A percentile compares a stretch with the other conserved stretches of the same genome.
phyloP scores from a whole-genome alignment of 2,888 invertebrate genomes.

The Hyles lineata region DNA sequence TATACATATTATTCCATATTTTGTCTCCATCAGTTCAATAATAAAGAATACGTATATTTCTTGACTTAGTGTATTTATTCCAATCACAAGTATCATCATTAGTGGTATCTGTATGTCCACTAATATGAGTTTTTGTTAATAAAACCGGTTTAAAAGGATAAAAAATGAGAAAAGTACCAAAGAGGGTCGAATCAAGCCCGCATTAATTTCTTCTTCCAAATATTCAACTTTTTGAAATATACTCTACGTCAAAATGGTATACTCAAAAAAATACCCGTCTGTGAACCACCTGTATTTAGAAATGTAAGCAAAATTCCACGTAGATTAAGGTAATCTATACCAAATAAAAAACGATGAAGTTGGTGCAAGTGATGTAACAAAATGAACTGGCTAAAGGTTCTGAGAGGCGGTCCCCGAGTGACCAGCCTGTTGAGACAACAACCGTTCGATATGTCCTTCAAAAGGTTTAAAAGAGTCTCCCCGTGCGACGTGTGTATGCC shows the following conservation, averaged over 20 bases:
- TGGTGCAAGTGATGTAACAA: constrained; percentile 14
- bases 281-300: not conserved
- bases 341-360: constrained; percentile 17
- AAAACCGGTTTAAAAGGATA: too few species aligned
- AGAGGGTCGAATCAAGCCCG: not conserved
- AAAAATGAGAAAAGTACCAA: not conserved
- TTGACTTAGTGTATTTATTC: too few species aligned
- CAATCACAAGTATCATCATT: too few species aligned
- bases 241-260: not conserved
- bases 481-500: constrained; percentile 51
- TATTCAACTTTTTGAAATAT: not conserved
- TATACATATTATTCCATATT: too few species aligned
- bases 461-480: constrained; percentile 52
- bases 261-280: not conserved
- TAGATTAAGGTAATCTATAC: not conserved
- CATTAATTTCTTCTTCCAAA: not conserved
- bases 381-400: constrained; percentile 38
- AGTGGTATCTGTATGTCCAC: too few species aligned
- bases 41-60: too few species aligned
- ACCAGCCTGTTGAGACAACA: constrained; percentile 33
- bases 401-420: constrained; percentile 34
- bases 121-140: too few species aligned
- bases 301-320: constrained; percentile 20
- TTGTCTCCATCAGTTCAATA: too few species aligned
- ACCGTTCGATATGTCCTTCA: constrained; percentile 35